Base-by-base conservation (phyloP, 2,113 vertebrate species). In the Lepus europaeus region DNA sequence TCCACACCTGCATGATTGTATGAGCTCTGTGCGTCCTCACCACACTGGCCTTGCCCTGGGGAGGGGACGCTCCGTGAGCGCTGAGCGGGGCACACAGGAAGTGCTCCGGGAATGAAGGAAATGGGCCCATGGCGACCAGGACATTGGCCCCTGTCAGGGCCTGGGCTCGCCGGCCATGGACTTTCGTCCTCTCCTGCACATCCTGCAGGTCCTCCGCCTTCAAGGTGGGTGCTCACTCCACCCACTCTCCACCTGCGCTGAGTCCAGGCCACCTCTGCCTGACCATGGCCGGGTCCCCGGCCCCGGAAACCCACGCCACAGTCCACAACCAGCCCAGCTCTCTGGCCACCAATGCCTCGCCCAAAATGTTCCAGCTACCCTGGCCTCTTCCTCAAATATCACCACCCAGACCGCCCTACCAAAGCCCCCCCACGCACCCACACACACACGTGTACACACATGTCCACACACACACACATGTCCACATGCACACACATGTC, bases 271-370 rank as follows among this genome's bases (percentile, higher is more conserved):
- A 7, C 64, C 5, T 66, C 79, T 86, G 45, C 45, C 73, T 66
- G 33, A 20, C 22, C 13, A 2, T 2, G 16, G 29, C n/a, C 5
- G 1, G 1, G 13, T 64, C 17, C 39, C 45, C 27, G 19, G 53
- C 51, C 51, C 68, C 23, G 2, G 25, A 19, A 78, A 45, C 49
- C 39, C 29, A 4, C 0, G 9, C n/a, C 39, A 3, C 31, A 2
- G 49, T 33, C 81, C 11, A 8, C 8, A 8, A 1, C 0, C 3
- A 39, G 12, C 84, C 25, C 45, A 10, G 1, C n/a, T 5, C 7
- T 31, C 87, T 10, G 10, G 3, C 59, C 2, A 29, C 10, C 33
- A 6, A 16, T 10, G 2, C 5, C 12, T 2, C 19, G 7, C 49
- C 39, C 59, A 36, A 13, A 59, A 45, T 23, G 17, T 33, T 56